A percentile compares a stretch with the other conserved stretches of the same genome.
Evolutionary conservation across 2,888 invertebrate species (phyloP).

Genomic region (Cryptocephalus primarius): DNA sequence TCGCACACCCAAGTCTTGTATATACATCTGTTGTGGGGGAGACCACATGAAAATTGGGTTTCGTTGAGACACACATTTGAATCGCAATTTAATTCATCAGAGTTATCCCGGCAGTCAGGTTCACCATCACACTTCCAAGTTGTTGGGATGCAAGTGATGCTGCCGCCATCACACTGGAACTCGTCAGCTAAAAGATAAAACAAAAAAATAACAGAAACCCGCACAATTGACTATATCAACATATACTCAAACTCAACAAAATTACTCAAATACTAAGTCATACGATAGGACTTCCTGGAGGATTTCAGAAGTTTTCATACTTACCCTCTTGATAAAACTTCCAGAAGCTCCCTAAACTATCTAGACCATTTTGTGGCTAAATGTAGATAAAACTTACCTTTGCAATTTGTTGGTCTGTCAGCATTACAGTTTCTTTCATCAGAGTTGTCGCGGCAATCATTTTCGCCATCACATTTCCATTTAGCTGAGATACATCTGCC

Average conservation of each 20-base stretch:
- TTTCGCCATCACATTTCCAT: slow-evolving; percentile 65
- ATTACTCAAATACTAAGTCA: too few species aligned
- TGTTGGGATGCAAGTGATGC: slow-evolving; percentile 54
- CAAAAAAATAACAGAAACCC: too few species aligned
- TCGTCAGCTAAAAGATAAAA: slow-evolving; percentile 34
- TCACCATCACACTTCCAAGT: slow-evolving; percentile 75
- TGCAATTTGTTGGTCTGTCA: slow-evolving; percentile 28
- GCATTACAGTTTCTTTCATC: slow-evolving; percentile 55
- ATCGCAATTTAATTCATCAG: slow-evolving; percentile 66
- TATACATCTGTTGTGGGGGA: slow-evolving; percentile 46
- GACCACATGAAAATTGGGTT: slow-evolving; percentile 58
- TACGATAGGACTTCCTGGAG: too few species aligned
- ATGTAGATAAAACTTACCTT: slow-evolving; percentile 18
- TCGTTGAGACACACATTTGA: slow-evolving; percentile 48
- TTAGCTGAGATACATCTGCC: slow-evolving; percentile 57
- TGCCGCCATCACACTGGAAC: slow-evolving; percentile 46
- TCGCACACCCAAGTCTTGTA: slow-evolving; percentile 72
- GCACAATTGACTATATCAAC: too few species aligned
- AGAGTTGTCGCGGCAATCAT: slow-evolving; percentile 60
- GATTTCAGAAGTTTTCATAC: too few species aligned
- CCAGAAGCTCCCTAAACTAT: too few species aligned
- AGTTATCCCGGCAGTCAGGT: slow-evolving; percentile 65
- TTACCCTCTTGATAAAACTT: too few species aligned
- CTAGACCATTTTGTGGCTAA: too few species aligned
- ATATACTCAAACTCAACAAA: too few species aligned